Percentiles rank a stretch among this genome's conserved stretches.
These are phyloP conservation scores for Astatotilapia flaviijosephi DNA, from an alignment of 2,113 vertebrate species.

Conservation along the genomic window DNA sequence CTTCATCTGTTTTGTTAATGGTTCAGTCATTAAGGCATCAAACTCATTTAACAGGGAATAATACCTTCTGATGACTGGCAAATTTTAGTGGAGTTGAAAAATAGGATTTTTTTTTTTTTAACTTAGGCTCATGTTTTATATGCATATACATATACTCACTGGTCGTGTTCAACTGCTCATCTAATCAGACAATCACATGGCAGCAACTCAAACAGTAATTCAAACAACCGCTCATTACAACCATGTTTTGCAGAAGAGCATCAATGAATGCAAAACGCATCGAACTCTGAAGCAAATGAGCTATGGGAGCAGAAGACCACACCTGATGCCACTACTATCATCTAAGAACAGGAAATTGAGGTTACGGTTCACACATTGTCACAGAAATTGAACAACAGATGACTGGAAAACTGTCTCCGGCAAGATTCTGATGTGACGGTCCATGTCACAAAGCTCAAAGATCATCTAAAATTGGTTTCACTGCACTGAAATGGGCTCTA, in stretches of 20 bases:
- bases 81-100: background rate
- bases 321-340: background rate
- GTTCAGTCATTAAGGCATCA: background rate
- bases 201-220: background rate
- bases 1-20: background rate
- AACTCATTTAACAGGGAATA: background rate
- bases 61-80: background rate
- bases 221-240: background rate
- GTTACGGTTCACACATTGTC: background rate
- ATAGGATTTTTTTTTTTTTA: accelerated
- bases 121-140: background rate
- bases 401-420: background rate
- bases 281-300: background rate
- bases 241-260: background rate
- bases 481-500: background rate
- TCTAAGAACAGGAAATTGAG: background rate
- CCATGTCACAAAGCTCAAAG: background rate
- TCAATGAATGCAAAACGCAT: background rate
- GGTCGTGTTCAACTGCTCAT: background rate
- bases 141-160: background rate
- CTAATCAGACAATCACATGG: background rate
- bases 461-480: background rate
- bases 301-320: background rate
- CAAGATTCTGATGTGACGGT: background rate
- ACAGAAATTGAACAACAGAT: background rate